Conservation (phyloP, 2,113 vertebrate genomes). For the Plecotus auritus region DNA sequence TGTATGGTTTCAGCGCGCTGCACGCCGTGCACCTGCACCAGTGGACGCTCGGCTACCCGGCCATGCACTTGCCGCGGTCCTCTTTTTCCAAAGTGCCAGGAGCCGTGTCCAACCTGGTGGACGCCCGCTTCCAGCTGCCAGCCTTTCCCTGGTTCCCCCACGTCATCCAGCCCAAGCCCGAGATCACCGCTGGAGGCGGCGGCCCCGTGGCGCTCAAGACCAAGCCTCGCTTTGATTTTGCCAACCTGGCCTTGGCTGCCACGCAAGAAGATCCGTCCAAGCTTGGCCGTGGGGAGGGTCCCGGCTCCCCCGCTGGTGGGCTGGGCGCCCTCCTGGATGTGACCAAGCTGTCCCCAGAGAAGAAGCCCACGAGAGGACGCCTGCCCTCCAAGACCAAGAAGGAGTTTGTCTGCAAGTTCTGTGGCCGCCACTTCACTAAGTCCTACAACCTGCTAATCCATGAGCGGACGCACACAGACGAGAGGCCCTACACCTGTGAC, state of each 20-base stretch:
- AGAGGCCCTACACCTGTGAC: conserved; percentile 97
- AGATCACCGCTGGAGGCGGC: conserved; percentile 74
- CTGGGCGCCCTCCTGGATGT: conserved; percentile 92
- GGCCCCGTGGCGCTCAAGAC: conserved; percentile 82
- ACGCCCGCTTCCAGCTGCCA: conserved; percentile 88
- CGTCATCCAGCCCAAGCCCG: conserved; percentile 91
- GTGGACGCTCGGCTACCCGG: conserved; percentile 96
- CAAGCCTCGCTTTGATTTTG: conserved; percentile 98
- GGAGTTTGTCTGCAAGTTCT: conserved; percentile 99
- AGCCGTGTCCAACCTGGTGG: conserved; percentile 82
- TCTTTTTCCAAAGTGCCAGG: conserved; percentile 92
- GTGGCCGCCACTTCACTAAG: conserved; percentile 98
- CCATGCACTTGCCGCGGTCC: conserved; percentile 90
- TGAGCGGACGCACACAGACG: conserved; percentile 97
- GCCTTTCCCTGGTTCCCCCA: conserved; percentile 94
- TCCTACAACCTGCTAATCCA: conserved; percentile 99
- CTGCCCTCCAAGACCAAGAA: conserved; percentile 99
- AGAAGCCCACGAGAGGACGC: conserved; percentile 93
- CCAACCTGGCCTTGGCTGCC: conserved; percentile 94
- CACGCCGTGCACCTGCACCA: conserved; percentile 97
- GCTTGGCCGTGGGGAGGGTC: conserved; percentile 87
- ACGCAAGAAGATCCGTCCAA: conserved; percentile 94
- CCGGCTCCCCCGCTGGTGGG: conserved; percentile 82
- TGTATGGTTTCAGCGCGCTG: conserved; percentile 96
- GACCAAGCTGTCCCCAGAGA: conserved; percentile 93